Base-by-base conservation (phyloP, 1,140 invertebrate genomes). In the Diabrotica undecimpunctata region DNA sequence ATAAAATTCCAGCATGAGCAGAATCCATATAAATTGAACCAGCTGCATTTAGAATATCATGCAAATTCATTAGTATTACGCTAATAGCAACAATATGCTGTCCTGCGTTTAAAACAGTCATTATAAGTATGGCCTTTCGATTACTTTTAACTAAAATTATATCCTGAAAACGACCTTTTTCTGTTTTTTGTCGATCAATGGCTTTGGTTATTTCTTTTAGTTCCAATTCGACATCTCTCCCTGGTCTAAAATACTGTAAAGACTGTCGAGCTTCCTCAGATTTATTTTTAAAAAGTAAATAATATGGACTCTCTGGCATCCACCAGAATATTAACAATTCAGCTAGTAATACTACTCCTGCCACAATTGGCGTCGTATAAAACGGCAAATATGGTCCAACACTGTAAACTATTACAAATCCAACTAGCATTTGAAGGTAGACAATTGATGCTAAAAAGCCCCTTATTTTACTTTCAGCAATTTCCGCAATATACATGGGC, bases 181-280 rank as follows among this genome's bases (percentile, higher is more conserved):
- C 72, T 25, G 61, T 35, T 35, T 66, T 67, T 64, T 75, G 70
- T 51, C 70, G 59, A 51, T 51, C 52, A 9, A 74, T 66, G 7
- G 70, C 66, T 13, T 61, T 56, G 25, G 55, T 53, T 13, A 75
- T 74, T 46, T 75, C 70, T 11, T 55, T 56, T 7, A 73, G 37
- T 67, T 75, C 73, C 37, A 76, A 74, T 38, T 79, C 70, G 0
- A 83, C 80, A 35, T 70, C 75, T 0, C 62, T 37, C 10, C 58
- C 25, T 38, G 54, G 35, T 50, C 86, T 75, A 1, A 90, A 70
- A 69, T 78, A 81, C 7, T 76, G 70, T 58, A 90, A 69, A 5
- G 83, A 72, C 7, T 78, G 68, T 5, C 79, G 68, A 0, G 86
- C 86, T 46, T 83, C 81, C 5, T 75, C 70, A 41, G 77, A 77